Conservation (phyloP, 2,113 vertebrate genomes). For the Haemorhous mexicanus region DNA sequence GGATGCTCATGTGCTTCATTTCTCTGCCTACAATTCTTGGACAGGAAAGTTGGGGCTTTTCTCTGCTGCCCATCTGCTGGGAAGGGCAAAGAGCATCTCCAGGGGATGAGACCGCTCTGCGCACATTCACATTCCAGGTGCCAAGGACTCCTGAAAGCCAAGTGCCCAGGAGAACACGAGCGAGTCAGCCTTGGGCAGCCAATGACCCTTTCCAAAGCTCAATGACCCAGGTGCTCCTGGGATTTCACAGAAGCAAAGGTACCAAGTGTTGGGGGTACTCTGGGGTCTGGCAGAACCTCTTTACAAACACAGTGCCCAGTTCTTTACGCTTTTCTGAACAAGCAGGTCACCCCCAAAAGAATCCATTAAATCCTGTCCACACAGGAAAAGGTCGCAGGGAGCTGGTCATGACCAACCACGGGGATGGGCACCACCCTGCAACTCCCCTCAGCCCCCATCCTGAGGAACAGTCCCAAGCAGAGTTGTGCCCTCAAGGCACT, state of each 20-base stretch:
- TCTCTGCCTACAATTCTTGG: background rate
- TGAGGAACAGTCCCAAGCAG: background rate
- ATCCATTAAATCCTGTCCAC: background rate
- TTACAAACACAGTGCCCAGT: background rate
- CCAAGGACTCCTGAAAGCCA: background rate
- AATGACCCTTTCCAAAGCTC: background rate
- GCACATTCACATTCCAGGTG: background rate
- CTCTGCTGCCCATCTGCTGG: background rate
- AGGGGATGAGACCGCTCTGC: background rate
- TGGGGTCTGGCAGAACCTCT: background rate
- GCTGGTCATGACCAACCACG: fast-evolving
- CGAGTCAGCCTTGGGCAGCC: background rate
- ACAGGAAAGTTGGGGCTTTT: background rate
- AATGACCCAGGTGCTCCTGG: background rate
- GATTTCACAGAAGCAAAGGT: background rate
- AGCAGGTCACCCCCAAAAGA: background rate
- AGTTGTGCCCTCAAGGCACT: background rate
- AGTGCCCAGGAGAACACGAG: background rate
- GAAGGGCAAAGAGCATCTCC: background rate
- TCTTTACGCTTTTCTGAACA: background rate
- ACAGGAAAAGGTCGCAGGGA: background rate
- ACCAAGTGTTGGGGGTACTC: background rate
- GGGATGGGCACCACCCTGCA: background rate
- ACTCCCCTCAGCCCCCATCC: background rate
- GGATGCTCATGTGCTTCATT: background rate